phyloP scores from a whole-genome alignment of 2,888 invertebrate genomes.

The Drosophila prostipennis region DNA sequence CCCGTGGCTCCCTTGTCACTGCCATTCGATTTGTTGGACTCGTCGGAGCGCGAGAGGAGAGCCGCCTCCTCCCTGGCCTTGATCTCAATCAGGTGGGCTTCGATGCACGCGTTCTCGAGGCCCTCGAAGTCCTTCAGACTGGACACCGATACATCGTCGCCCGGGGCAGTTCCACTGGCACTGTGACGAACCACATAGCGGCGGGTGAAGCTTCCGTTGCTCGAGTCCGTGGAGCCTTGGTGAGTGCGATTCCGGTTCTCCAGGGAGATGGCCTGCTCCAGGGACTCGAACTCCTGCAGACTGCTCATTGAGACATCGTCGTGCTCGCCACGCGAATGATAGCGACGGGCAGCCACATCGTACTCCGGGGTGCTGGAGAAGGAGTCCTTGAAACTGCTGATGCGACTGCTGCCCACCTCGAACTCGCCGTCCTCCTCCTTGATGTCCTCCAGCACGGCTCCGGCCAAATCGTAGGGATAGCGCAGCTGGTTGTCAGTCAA shows the following conservation, averaged over 20 bases:
- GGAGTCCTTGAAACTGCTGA: slow-evolving; percentile 93
- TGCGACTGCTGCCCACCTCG: slow-evolving; percentile 90
- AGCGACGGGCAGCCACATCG: slow-evolving; percentile 93
- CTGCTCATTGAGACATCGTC: slow-evolving; percentile 97
- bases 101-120: slow-evolving; percentile 93
- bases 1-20: slow-evolving; percentile 75
- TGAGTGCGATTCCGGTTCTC: slow-evolving; percentile 88
- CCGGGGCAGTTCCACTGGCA: slow-evolving; percentile 84
- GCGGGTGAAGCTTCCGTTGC: slow-evolving; percentile 92
- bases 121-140: slow-evolving; percentile 97
- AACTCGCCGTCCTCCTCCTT: slow-evolving; percentile 97
- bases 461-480: slow-evolving; percentile 91
- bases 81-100: slow-evolving; percentile 92
- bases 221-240: slow-evolving; percentile 94
- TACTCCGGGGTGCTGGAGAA: slow-evolving; percentile 96
- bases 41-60: slow-evolving; percentile 86
- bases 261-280: slow-evolving; percentile 93
- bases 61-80: slow-evolving; percentile 94
- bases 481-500: slow-evolving; percentile 87
- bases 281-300: slow-evolving; percentile 96
- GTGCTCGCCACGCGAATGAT: slow-evolving; percentile 91
- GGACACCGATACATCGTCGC: slow-evolving; percentile 93
- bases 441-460: slow-evolving; percentile 94
- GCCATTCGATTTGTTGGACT: slow-evolving; percentile 83
- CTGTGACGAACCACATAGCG: slow-evolving; percentile 89